Percentiles rank a stretch among this genome's conserved stretches.
phyloP scores from a whole-genome alignment of 2,888 invertebrate species.

The Acronicta alni region DNA sequence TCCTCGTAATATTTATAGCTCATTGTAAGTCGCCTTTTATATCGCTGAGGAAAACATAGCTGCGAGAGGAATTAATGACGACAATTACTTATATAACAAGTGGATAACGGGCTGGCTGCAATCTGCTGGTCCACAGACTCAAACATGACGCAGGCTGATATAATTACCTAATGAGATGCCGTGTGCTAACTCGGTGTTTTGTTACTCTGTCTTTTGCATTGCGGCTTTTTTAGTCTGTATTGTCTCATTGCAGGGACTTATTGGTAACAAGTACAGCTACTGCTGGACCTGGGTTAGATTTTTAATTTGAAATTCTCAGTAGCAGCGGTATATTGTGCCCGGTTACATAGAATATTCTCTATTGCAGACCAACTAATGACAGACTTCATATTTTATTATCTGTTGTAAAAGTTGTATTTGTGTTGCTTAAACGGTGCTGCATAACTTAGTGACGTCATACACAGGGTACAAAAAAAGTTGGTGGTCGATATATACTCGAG shows the following conservation, averaged over 20 bases:
- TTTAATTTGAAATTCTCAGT: too few relatives aligned
- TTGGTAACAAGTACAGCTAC: too few relatives aligned
- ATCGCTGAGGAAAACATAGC: slow-evolving; percentile 70
- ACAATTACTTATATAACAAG: slow-evolving; percentile 64
- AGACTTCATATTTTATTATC: too few relatives aligned
- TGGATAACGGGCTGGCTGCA: slow-evolving; percentile 29
- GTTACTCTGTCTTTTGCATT: slow-evolving; percentile 2
- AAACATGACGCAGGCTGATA: slow-evolving; percentile 21
- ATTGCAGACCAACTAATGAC: too few relatives aligned
- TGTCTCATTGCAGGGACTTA: too few relatives aligned
- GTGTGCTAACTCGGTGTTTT: background rate
- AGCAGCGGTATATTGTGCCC: too few relatives aligned
- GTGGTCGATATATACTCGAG: background rate
- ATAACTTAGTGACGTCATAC: too few relatives aligned
- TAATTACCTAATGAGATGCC: slow-evolving; percentile 22
- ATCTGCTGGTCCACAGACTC: slow-evolving; percentile 7
- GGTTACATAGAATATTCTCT: too few relatives aligned
- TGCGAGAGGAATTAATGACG: slow-evolving; percentile 64
- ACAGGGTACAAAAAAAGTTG: background rate
- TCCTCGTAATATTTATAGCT: slow-evolving; percentile 54
- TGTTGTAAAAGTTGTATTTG: too few relatives aligned
- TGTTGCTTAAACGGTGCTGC: too few relatives aligned
- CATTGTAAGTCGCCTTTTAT: slow-evolving; percentile 60
- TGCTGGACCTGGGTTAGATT: too few relatives aligned
- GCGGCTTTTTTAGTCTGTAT: too few relatives aligned